Base-by-base conservation (phyloP, 2,113 vertebrate genomes). In the Bungarus multicinctus region DNA sequence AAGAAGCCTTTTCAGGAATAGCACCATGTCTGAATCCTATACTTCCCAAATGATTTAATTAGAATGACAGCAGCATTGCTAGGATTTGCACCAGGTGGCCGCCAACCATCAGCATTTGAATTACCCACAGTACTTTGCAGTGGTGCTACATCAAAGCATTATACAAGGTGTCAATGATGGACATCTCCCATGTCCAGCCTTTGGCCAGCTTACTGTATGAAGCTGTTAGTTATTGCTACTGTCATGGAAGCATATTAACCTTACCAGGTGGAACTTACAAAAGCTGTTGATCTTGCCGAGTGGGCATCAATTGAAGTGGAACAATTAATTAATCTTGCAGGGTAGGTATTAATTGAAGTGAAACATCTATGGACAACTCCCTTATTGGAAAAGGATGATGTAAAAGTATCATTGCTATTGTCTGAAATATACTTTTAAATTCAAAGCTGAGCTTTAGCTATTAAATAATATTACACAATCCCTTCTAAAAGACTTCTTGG, bases 391-490 rank as follows among this genome's bases (percentile, higher is more conserved):
- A 81, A 81, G 34, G 74, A 43, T 22, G 74, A 9, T 22, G 74
- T 81, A 43, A 43, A 81, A 22, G 18, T 43, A 81, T 81, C 2
- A 3, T 43, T 43, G 34, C 74, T 81, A 43, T 81, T 81, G 34
- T 43, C 34, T 81, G 74, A 43, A 81, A 22, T 81, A 22, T 23
- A 9, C 74, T 81, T 81, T 81, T 22, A 7, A 81, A 4, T 64
- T 95, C 87, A 93, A 93, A 95, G 88, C 39, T 92, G 34, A 86
- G 14, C n/a, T 57, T 69, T 30, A 95, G 88, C 52, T 93, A 93
- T 57, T 64, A 57, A 2, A 0, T 0, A 1, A 30, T 94, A 92
- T 93, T 85, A 94, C 94, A 91, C 0, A n/a, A 30, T 91, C 43
- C 47, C 60, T 2, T 94, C 39, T 0, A 0, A n/a, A 30, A 94